Evolutionary conservation across 2,888 invertebrate genomes (phyloP), one percentile per base, ranked within the genome.

Genomic region (Apotomis capreana): DNA sequence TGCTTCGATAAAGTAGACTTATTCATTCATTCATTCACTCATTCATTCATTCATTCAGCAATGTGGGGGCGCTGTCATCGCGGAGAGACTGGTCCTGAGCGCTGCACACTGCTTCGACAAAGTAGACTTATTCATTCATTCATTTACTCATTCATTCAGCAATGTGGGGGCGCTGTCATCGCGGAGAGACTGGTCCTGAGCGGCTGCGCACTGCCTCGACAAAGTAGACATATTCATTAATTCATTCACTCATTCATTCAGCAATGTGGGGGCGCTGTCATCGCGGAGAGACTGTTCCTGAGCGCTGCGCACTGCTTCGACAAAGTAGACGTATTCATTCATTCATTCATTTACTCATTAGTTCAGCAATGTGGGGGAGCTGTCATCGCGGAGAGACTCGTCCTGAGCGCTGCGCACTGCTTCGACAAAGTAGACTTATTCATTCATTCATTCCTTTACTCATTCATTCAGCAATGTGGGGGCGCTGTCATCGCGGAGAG

Each of bases 331-430:
- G 0, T 40, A 40, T 5, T 40, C 3, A 40, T 40, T 40, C 40
- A 40, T 40, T 40, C 40, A 40, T 40, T 40, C 40, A 40, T 40
- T 40, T 2, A 40, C 75, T 87, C 85, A 0, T 94, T 94, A 78
- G 94, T 94, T 73, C 95, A 96, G 79, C 95, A 95, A 78, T 96
- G 96, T 73, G 96, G 96, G 0, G 95, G 95, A 12, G 95, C 95
- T 12, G 93, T 96, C 37, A 94, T 96, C 60, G 94, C 94, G 0
- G 93, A 94, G 52, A 80, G 94, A 6, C 87, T 96, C 4, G 94
- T 96, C 0, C 80, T 96, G 4, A 95, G 95, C 0, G 96, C 95
- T 0, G 95, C 96, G 0, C 96, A 96, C 79, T 96, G 96, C 79
- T 92, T 94, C 52, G 94, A 93, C 73, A 92, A 94, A 83, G 93